Evolutionary conservation across 1,140 invertebrate genomes (phyloP), one percentile per base, ranked within the genome.

Genomic region (Euura lappo): DNA sequence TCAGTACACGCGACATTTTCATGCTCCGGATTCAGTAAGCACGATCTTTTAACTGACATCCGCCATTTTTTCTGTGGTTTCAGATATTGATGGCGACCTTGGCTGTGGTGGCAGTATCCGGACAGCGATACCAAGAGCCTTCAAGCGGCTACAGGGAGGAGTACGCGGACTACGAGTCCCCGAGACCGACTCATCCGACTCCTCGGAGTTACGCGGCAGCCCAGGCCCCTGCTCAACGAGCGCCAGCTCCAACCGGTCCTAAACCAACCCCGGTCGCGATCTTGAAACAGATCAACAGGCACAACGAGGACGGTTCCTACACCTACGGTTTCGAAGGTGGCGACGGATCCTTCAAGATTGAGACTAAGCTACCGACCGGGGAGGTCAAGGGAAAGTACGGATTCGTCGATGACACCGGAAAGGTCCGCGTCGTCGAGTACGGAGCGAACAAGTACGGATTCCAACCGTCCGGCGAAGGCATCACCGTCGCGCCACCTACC

Each of bases 401-500:
- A 5, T 97, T 96, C 86, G 92, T 96, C 45, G 95, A 96, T 83
- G 93, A 94, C 79, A 89, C 90, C 2, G 95, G 95, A 65, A 93
- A 93, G 83, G 90, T 96, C 1, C 90, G 94, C 10, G 93, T 95
- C 2, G 93, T 97, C 7, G 95, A 97, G 81, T 97, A 97, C 83
- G 95, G 95, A 13, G 95, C 95, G 42, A 95, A 95, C 81, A 93
- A 94, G 79, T 94, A 92, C 76, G 95, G 95, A 4, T 97, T 96
- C 90, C 94, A 95, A 80, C 95, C 94, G 0, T 89, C 92, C 3
- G 94, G 94, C n/a, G 94, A 95, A 78, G 94, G 94, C 45, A 95
- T 96, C 81, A 94, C 93, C 0, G 93, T 95, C 2, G 93, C 94
- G 0, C 94, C 94, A 2, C 93, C 94, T 65, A 95, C 94, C 0